phyloP scores from a whole-genome alignment of 2,797 vertebrate species.

The Muscicapa striata region DNA sequence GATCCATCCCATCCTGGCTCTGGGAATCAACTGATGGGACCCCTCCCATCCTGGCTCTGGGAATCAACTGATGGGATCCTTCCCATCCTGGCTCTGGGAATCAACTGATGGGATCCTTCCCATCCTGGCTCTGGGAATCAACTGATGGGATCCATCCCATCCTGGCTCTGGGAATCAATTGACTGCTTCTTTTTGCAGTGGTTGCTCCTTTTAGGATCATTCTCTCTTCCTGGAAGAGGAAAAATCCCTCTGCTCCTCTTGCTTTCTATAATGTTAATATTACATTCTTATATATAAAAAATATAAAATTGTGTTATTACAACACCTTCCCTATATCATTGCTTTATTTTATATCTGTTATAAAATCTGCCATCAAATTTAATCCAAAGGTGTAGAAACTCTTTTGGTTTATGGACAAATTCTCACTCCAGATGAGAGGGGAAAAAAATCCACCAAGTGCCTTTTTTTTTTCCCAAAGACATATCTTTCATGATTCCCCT shows the following conservation, averaged over 20 bases:
- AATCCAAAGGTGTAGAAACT: neutral
- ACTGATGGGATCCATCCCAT: too few species aligned
- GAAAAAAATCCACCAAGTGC: neutral
- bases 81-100: neutral
- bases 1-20: too few species aligned
- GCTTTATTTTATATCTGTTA: neutral
- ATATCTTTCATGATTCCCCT: neutral
- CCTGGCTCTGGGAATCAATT: too few species aligned
- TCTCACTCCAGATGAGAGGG: neutral
- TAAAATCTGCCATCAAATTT: neutral
- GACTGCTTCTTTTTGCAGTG: neutral
- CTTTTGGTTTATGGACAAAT: neutral
- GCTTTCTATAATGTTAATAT: neutral
- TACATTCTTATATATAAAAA: too few species aligned
- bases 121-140: too few species aligned
- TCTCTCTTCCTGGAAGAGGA: neutral
- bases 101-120: too few species aligned
- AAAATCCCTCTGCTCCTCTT: neutral
- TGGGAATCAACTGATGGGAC: too few species aligned
- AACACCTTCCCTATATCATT: neutral
- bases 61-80: too few species aligned
- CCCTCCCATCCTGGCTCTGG: too few species aligned
- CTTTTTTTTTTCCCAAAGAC: neutral
- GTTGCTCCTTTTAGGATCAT: neutral
- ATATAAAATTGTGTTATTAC: neutral